These are phyloP conservation scores for Quiscalus mexicanus DNA, from an alignment of 2,113 vertebrate species.

Conservation along the genomic window DNA sequence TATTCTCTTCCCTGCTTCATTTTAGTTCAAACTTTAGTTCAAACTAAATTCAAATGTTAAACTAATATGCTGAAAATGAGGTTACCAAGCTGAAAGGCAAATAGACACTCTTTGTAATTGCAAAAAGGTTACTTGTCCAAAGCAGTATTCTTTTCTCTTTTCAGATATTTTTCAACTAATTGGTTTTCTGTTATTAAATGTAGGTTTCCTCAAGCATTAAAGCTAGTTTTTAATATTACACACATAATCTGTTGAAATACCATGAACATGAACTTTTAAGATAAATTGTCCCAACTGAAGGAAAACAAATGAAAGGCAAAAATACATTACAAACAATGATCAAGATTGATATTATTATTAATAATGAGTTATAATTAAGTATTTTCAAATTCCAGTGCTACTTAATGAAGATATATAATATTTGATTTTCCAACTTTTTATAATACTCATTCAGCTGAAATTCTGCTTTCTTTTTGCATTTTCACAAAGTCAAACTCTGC, in stretches of 20 bases:
- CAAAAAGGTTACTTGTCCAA: not conserved
- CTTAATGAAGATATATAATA: not conserved
- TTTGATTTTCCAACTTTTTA: not conserved
- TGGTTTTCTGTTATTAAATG: not conserved
- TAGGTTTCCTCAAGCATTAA: not conserved
- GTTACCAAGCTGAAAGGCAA: conserved; percentile 14
- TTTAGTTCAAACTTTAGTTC: not conserved
- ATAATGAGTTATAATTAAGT: not conserved
- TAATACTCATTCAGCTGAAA: not conserved
- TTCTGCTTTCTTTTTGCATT: not conserved
- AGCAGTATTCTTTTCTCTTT: not conserved
- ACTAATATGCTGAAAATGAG: not conserved
- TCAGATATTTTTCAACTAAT: not conserved
- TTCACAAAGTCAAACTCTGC: not conserved
- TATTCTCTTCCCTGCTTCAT: not conserved
- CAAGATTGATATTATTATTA: not conserved
- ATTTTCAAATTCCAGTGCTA: not conserved
- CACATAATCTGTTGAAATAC: not conserved
- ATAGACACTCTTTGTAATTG: not conserved
- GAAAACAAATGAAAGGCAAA: not conserved
- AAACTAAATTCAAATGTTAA: not conserved
- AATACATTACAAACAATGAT: not conserved
- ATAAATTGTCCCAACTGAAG: not conserved
- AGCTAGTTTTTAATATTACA: not conserved
- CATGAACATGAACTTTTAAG: not conserved